Evolutionary conservation across 2,113 vertebrate species (phyloP).

Genomic region (Oreotrochilus melanogaster): DNA sequence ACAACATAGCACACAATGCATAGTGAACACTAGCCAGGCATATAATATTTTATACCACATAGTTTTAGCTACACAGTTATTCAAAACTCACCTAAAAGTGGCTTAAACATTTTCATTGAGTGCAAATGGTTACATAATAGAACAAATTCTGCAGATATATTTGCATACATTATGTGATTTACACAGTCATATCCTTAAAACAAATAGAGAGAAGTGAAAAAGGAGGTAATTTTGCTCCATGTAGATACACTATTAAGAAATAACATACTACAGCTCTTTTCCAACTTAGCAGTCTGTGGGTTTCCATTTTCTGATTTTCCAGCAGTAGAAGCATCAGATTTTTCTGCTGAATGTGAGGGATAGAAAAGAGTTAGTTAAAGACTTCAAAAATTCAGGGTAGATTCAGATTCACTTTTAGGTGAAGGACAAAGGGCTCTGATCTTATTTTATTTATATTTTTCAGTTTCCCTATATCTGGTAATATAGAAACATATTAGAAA

Average conservation of each 20-base stretch:
- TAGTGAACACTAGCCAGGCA: not conserved
- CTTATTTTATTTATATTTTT: not conserved
- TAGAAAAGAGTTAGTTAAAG: not conserved
- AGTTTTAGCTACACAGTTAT: not conserved
- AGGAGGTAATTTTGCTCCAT: not conserved
- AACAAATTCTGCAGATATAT: not conserved
- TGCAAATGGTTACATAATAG: not conserved
- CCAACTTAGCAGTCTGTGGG: not conserved
- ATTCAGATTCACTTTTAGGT: not conserved
- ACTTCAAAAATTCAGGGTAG: not conserved
- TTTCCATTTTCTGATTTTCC: not conserved
- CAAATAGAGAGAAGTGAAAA: not conserved
- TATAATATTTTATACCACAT: fast-evolving
- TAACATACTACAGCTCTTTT: not conserved
- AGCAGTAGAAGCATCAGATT: not conserved
- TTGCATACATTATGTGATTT: not conserved
- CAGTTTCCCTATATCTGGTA: not conserved
- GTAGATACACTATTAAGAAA: not conserved
- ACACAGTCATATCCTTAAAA: not conserved
- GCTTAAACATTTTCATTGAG: not conserved
- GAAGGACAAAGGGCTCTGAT: not conserved
- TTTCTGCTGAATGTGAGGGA: not conserved
- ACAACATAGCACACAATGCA: too few relatives aligned
- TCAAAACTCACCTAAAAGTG: not conserved
- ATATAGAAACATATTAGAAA: not conserved